phyloP scores from a whole-genome alignment of 2,797 vertebrate species.

The Podarcis lilfordi region DNA sequence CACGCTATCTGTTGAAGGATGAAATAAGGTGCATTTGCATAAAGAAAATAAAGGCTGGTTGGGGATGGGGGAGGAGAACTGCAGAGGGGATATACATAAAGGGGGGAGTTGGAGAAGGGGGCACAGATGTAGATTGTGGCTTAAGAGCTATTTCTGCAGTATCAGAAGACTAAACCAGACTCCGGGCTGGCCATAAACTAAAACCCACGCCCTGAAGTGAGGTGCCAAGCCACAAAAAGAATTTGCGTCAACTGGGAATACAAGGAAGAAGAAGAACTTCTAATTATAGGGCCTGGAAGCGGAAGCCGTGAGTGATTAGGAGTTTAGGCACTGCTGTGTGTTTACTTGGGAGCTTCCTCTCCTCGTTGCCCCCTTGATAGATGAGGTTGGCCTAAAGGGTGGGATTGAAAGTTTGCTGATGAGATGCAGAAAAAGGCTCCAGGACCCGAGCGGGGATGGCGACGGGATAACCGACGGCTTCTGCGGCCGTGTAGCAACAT shows the following conservation, averaged over 20 bases:
- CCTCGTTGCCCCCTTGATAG: slow-evolving; percentile 82
- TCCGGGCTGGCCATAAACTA: slow-evolving; percentile 90
- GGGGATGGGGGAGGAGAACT: slow-evolving; percentile 53
- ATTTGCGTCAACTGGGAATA: slow-evolving; percentile 99
- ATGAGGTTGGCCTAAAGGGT: slow-evolving; percentile 82
- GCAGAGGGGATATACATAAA: slow-evolving; percentile 75
- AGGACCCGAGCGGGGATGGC: slow-evolving; percentile 77
- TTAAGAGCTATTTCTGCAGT: slow-evolving; percentile 93
- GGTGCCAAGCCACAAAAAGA: slow-evolving; percentile 99
- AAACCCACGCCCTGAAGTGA: slow-evolving; percentile 95
- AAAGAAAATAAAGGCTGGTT: slow-evolving; percentile 31
- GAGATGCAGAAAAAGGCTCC: slow-evolving; percentile 83
- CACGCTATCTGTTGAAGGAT: slow-evolving; percentile 63
- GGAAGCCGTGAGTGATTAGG: slow-evolving; percentile 95
- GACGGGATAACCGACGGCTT: slow-evolving; percentile 80
- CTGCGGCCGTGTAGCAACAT: slow-evolving; percentile 93
- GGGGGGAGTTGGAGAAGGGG: slow-evolving; percentile 76
- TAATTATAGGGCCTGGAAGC: slow-evolving; percentile 99
- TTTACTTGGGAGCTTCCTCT: slow-evolving; percentile 97
- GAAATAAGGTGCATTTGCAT: slow-evolving; percentile 73
- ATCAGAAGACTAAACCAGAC: slow-evolving; percentile 96
- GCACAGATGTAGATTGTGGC: slow-evolving; percentile 89
- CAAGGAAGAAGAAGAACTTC: slow-evolving; percentile 94
- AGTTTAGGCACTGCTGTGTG: slow-evolving; percentile 96
- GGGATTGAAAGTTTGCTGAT: slow-evolving; percentile 82